These are phyloP conservation scores for Hirundo rustica DNA, from an alignment of 2,797 vertebrate genomes.

Conservation along the genomic window DNA sequence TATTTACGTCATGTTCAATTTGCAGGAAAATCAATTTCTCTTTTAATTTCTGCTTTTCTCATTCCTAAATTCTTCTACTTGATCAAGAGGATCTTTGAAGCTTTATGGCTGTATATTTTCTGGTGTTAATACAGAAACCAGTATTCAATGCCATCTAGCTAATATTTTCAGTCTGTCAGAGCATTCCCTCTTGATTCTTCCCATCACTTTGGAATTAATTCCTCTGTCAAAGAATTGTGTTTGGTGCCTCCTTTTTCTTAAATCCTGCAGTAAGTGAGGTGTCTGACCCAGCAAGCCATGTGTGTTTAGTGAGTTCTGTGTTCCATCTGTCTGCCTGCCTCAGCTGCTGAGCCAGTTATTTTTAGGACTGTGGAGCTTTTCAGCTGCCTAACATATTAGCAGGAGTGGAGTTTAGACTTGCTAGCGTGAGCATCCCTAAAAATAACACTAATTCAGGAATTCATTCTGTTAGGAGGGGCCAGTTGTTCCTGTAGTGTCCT, in stretches of 20 bases:
- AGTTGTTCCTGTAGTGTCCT: slow-evolving; percentile 15
- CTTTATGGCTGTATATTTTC: background rate
- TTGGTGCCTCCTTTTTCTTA: background rate
- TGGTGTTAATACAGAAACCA: background rate
- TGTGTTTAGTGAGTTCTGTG: background rate
- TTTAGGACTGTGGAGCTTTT: slow-evolving; percentile 56
- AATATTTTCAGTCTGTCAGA: background rate
- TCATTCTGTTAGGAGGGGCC: slow-evolving; percentile 2
- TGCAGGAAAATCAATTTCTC: background rate
- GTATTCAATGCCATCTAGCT: background rate
- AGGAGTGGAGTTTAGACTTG: slow-evolving; percentile 38
- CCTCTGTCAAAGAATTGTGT: background rate
- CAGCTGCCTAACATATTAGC: slow-evolving; percentile 50
- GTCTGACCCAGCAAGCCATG: background rate
- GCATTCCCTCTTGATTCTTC: background rate
- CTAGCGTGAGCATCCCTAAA: slow-evolving; percentile 60
- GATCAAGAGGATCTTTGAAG: background rate
- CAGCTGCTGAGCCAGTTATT: slow-evolving; percentile 58
- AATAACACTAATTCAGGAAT: slow-evolving; percentile 55
- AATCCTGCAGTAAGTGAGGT: background rate
- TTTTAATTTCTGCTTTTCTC: background rate
- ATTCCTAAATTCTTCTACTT: background rate
- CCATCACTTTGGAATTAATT: background rate
- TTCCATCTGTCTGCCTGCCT: slow-evolving; percentile 42
- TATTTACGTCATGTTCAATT: background rate